Evolutionary conservation across 2,888 invertebrate genomes (phyloP).

Genomic region (Drosophila austrosaltans): DNA sequence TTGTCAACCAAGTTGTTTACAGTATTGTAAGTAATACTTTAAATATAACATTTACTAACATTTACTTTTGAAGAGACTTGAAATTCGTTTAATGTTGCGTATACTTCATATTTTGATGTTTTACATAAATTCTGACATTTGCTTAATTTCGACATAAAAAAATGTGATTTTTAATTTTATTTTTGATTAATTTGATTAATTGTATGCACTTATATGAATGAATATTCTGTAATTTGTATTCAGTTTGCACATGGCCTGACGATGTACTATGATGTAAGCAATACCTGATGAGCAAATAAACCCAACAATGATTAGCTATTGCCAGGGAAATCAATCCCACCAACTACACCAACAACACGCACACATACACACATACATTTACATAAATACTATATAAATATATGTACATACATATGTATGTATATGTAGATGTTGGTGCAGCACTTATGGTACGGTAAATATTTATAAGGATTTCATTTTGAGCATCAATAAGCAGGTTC

Average conservation of each 20-base stretch:
- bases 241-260: neutral
- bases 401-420: constrained; percentile 33
- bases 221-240: constrained; percentile 8
- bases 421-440: constrained; percentile 10
- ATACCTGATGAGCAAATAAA: constrained; percentile 5
- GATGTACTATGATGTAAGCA: neutral
- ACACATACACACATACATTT: neutral
- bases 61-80: too few species aligned
- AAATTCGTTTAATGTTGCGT: too few species aligned
- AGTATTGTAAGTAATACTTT: too few species aligned
- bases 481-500: constrained; percentile 21
- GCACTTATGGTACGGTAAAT: constrained; percentile 11
- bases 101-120: too few species aligned
- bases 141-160: too few species aligned
- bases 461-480: constrained; percentile 16
- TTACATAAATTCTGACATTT: too few species aligned
- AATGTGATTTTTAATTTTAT: too few species aligned
- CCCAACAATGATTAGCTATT: constrained; percentile 34
- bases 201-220: neutral
- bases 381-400: constrained; percentile 23
- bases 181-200: neutral
- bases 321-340: constrained; percentile 35
- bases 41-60: too few species aligned
- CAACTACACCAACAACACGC: neutral
- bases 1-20: too few species aligned